Evolutionary conservation across 1,140 invertebrate species (phyloP), one percentile per base, ranked within the genome.

Genomic region (Drosophila rhopaloa): DNA sequence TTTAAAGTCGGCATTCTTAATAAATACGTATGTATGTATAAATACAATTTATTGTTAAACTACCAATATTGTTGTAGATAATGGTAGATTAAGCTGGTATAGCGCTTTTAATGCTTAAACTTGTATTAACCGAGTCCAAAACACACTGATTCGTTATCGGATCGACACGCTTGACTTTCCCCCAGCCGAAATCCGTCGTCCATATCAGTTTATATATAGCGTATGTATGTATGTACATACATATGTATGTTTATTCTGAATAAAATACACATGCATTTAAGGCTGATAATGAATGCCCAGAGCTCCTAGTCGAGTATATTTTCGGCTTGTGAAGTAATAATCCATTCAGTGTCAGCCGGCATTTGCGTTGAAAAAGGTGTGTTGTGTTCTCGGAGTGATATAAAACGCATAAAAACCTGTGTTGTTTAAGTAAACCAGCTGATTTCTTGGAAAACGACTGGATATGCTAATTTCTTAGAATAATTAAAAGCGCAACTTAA

Each of bases 361-460:
- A 59, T 75, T 81, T 62, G 35, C 47, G 68, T 72, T 86, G 48
- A 57, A 38, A 70, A 76, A 81, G 61, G 83, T 85, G 81, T 59
- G 73, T 73, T 55, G 38, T 16, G 29, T 54, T 41, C 37, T 40
- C 35, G 11, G 14, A 37, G 51, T 40, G 47, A 70, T 61, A 62
- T 47, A 48, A 29, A 40, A 16, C 47, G 13, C 24, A 44, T 55
- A 55, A 13, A 38, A 35, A 29, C 29, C 65, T 44, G 48, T 47
- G 63, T 67, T 66, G 5, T 58, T 63, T 43, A 6, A 32, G 56
- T 32, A 35, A 43, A 35, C 63, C 48, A 41, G 35, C 37, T 48
- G 37, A 32, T 61, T 38, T 59, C 32, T 48, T 13, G 35, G n/a
- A 27, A 47, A 47, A 68, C 27, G 6, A 70, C 41, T 71, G 35